These are phyloP conservation scores for Yponomeuta cagnagella DNA, from an alignment of 2,888 invertebrate species.

Conservation along the genomic window DNA sequence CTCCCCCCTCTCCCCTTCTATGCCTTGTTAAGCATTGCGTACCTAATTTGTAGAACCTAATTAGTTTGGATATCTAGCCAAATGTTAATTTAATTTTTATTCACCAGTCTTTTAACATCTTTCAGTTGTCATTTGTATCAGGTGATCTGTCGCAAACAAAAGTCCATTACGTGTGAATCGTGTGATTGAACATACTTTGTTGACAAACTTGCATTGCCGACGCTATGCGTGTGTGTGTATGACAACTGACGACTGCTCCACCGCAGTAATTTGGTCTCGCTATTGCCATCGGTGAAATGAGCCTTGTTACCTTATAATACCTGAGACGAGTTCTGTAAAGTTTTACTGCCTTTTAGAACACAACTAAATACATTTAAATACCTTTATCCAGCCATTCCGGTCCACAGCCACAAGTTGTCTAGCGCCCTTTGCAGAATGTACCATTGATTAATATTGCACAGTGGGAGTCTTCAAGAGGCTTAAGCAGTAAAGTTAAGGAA, in stretches of 20 bases:
- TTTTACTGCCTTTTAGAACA: background rate
- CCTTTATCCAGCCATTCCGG: background rate
- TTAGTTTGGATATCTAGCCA: no score
- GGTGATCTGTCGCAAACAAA: background rate
- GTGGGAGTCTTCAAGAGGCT: background rate
- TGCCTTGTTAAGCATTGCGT: no score
- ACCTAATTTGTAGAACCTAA: background rate
- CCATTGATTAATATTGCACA: no score
- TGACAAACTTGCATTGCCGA: background rate
- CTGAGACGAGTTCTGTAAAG: background rate
- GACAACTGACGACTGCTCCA: background rate
- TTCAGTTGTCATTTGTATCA: background rate
- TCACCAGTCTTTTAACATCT: background rate
- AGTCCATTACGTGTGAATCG: background rate
- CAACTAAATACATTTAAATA: background rate
- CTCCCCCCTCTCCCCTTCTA: no score
- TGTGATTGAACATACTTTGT: background rate
- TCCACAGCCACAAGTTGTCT: no score
- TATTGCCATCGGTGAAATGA: slow-evolving; percentile 4
- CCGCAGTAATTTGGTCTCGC: slow-evolving; percentile 4
- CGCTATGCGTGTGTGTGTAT: background rate
- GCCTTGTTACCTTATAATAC: background rate
- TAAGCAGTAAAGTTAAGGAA: background rate
- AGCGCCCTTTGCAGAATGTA: no score
- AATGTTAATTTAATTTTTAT: background rate